phyloP scores from a whole-genome alignment of 1,140 invertebrate genomes.

The Atopsyche davidsoni region DNA sequence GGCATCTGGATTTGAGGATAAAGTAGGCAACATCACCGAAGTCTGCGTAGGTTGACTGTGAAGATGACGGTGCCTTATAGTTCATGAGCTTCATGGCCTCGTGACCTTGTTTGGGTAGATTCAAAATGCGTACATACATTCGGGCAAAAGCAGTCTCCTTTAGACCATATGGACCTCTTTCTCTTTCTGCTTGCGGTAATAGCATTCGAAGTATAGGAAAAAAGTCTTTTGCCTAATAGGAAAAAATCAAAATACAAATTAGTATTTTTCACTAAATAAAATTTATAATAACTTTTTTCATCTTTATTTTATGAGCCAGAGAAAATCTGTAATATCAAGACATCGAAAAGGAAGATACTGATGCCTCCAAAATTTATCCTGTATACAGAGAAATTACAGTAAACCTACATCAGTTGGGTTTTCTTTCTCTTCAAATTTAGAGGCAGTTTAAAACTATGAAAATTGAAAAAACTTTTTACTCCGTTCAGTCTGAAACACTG shows the following conservation, averaged over 20 bases:
- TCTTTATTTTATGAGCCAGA: too few species aligned
- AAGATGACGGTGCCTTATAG: slow-evolving; percentile 34
- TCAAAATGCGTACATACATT: slow-evolving; percentile 52
- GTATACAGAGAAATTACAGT: too few species aligned
- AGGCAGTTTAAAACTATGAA: too few species aligned
- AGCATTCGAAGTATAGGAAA: slow-evolving; percentile 54
- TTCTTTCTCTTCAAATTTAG: too few species aligned
- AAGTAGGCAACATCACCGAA: slow-evolving; percentile 68
- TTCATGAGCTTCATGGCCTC: slow-evolving; percentile 54
- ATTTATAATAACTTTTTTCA: background rate
- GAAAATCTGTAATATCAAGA: too few species aligned
- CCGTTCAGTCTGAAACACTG: too few species aligned
- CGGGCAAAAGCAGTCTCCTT: slow-evolving; percentile 51
- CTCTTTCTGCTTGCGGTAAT: slow-evolving; percentile 50
- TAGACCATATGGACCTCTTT: slow-evolving; percentile 48
- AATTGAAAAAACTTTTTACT: too few species aligned
- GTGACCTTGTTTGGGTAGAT: slow-evolving; percentile 49
- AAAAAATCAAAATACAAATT: background rate
- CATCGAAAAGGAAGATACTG: too few species aligned
- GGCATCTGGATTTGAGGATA: slow-evolving; percentile 61
- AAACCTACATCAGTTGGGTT: too few species aligned
- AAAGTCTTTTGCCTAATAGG: slow-evolving; percentile 41
- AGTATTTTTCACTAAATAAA: background rate
- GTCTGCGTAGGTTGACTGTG: slow-evolving; percentile 41
- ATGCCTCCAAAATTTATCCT: too few species aligned